Evolutionary conservation across 2,113 vertebrate genomes (phyloP), one percentile per base, ranked within the genome.

Genomic region (Uria lomvia): DNA sequence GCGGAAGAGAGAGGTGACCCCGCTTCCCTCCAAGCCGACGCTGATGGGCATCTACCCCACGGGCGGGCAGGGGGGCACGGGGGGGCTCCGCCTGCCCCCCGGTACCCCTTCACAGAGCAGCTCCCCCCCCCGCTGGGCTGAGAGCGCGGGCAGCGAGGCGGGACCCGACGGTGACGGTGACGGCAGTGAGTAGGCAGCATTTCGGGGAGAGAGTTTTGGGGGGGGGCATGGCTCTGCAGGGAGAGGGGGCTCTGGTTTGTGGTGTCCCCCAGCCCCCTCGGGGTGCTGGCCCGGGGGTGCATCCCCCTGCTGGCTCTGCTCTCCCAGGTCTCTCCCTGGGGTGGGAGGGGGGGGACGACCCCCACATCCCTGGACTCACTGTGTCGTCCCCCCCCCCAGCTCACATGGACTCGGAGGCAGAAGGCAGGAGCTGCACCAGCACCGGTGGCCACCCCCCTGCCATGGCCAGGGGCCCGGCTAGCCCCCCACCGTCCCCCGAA

Each of bases 331-430:
- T 42, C 27, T 65, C 27, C 19, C 36, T 6, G 21, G 38, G 38
- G 38, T 38, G 5, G 12, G 8, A 12, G n/a, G 8, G 11, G 7
- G 15, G 30, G 6, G 11, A 27, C 18, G 38, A 11, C 20, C 70
- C 52, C 59, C 12, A 9, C 1, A 1, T 63, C 67, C 27, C n/a
- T 15, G 0, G 0, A 9, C 43, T 73, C 30, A 4, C 29, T 8
- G 4, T 55, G 34, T 42, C n/a, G n/a, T 14, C 8, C 34, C 45
- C 27, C 24, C 16, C 5, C 21, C 24, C 90, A 98, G 98, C 92
- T 60, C 96, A 30, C 93, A 86, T 65, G 1, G 94, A 95, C 75
- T 98, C 98, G 1, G 98, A 97, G 56, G 90, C 20, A 2, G 98
- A 90, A 21, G 67, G 40, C 76, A 97, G 84, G 62, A 96, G 82